Percentiles rank a stretch among this genome's conserved stretches.
phyloP scores from a whole-genome alignment of 1,140 invertebrate species.

The Holcopasites calliopsidis region DNA sequence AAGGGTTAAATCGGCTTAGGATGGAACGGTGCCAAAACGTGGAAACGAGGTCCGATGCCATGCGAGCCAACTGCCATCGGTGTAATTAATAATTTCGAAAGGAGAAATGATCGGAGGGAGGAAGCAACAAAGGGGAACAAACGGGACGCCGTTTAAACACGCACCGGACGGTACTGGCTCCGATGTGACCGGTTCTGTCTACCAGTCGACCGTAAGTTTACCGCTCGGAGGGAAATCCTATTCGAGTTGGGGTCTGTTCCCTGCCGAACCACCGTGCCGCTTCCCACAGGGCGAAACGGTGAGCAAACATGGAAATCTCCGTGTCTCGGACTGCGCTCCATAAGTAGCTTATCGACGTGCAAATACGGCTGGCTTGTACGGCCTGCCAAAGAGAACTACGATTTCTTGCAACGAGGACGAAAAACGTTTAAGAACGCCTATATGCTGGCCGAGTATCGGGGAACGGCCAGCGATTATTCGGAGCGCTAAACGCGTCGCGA shows the following conservation, averaged over 20 bases:
- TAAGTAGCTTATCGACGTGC: conserved; percentile 40
- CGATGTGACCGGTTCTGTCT: conserved; percentile 29
- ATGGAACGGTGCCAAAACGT: conserved; percentile 12
- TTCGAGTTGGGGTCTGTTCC: conserved; percentile 9
- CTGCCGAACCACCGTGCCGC: conserved; percentile 28
- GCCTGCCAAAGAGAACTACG: conserved; percentile 2
- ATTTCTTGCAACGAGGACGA: background rate
- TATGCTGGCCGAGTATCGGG: background rate
- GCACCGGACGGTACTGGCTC: conserved; percentile 27
- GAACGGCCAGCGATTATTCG: background rate
- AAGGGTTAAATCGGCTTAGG: background rate
- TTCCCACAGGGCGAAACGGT: conserved; percentile 18
- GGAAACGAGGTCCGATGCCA: background rate
- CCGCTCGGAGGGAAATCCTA: conserved; percentile 26
- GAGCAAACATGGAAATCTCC: conserved; percentile 18
- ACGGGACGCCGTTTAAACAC: conserved; percentile 29
- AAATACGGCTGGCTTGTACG: conserved; percentile 32
- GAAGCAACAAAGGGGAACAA: background rate
- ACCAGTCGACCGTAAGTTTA: conserved; percentile 31
- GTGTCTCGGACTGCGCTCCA: background rate
- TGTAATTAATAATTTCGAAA: conserved; percentile 14
- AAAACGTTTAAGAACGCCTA: background rate
- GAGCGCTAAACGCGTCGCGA: background rate
- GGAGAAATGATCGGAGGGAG: background rate
- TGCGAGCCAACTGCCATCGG: background rate